Base-by-base conservation (phyloP, 2,888 invertebrate species). In the Dryocosmus kuriphilus region DNA sequence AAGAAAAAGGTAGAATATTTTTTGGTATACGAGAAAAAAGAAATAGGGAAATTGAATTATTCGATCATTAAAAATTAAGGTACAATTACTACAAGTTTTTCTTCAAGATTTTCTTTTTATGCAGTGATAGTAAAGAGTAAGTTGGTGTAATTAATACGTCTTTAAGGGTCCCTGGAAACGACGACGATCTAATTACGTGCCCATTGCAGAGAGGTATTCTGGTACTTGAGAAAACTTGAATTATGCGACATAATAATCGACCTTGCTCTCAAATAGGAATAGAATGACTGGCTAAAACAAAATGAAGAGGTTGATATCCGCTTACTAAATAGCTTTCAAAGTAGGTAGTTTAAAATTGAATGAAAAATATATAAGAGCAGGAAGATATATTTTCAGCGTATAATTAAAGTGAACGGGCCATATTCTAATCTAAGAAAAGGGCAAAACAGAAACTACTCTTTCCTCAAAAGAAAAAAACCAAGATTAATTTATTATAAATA, bases 251-350 rank as follows among this genome's bases (percentile, higher is more conserved):
- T 8, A 67, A 67, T 67, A 67, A 67, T 67, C 67, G 67, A 67
- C 46, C 41, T 67, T 67, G 27, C 27, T 67, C 65, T 24, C 16
- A 67, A 27, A 67, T 67, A 67, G 19, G 46, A 67, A 67, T 9
- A n/a, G n/a, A n/a, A n/a, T n/a, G n/a, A n/a, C n/a, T n/a, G 67
- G 30, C 67, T 46, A 46, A 67, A 67, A 67, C 46, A 27, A 67
- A 67, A 67, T 67, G 67, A 67, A 67, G 67, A 46, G 67, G 46
- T 46, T 67, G 65, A 67, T 46, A 67, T 67, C 67, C 67, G 67
- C 46, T 67, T 24, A 1, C 24, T 67, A 46, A 67, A 67, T 67
- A 67, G 46, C 46, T 67, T 24, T 67, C 19, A 27, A 67, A 67
- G 67, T 67, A 46, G 67, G 67, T 67, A 67, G 67, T 67, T 67